These are phyloP conservation scores for Ochotona princeps DNA, from an alignment of 2,113 vertebrate genomes.

Conservation along the genomic window DNA sequence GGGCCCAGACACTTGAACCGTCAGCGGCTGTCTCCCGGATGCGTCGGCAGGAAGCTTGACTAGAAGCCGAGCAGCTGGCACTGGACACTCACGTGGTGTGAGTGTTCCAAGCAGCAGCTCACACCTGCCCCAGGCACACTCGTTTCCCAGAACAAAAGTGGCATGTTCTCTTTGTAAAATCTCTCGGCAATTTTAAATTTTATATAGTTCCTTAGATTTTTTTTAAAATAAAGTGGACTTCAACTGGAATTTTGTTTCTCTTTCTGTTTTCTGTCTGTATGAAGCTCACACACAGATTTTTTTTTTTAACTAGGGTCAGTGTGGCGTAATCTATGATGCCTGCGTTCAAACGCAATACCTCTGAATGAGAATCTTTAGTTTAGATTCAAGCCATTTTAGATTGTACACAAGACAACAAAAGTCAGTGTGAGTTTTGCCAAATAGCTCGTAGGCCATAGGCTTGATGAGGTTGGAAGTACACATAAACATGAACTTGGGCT, in stretches of 20 bases:
- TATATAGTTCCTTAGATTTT: not conserved
- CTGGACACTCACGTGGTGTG: too few relatives aligned
- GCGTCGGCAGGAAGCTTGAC: too few relatives aligned
- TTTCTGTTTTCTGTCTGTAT: too few relatives aligned
- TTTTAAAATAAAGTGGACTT: not conserved
- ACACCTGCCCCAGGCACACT: too few relatives aligned
- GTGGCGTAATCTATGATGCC: not conserved
- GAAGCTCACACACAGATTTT: not conserved
- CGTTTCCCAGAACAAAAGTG: not conserved
- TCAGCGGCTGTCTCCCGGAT: too few relatives aligned
- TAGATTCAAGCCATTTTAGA: not conserved
- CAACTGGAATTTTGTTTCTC: not conserved
- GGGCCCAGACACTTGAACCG: too few relatives aligned
- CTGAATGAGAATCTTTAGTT: not conserved
- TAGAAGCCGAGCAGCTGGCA: too few relatives aligned
- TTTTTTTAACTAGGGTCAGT: not conserved
- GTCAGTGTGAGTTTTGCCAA: not conserved
- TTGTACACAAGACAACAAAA: not conserved
- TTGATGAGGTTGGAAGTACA: not conserved
- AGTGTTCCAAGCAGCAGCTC: too few relatives aligned
- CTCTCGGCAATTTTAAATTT: not conserved
- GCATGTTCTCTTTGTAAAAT: not conserved
- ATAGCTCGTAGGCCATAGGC: not conserved
- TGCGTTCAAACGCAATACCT: not conserved
- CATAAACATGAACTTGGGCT: not conserved